Base-by-base conservation (phyloP, 2,888 invertebrate species). In the Camptogramma bilineatum region DNA sequence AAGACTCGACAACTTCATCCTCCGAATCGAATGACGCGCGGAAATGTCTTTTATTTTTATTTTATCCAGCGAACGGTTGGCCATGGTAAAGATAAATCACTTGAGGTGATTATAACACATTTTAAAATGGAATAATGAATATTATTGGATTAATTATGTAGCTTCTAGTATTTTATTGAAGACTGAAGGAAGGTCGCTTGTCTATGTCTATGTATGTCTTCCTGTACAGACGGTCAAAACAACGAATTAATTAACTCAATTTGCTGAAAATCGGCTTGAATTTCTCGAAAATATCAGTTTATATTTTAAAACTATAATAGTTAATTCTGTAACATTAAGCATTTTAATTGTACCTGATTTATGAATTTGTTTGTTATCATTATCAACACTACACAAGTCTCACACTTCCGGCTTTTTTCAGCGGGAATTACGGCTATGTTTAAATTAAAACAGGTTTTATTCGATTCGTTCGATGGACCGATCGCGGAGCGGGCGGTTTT, bases 11-110 rank as follows among this genome's bases (percentile, higher is more conserved):
- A 16, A 17, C 44, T 16, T 17, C 44, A 44, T 7, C 16, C 34
- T 7, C 16, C 34, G 3, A 39, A 17, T 42, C 44, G 8, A 44
- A 13, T 44, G 44, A 44, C 44, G 44, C 44, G 17, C 44, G 44
- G 44, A 44, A 44, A 44, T 17, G 44, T 44, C 13, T 17, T 44
- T 44, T 44, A 44, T 17, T 44, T 44, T 44, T 44, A 17, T 44
- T 44, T 44, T 44, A 17, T 17, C 7, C 44, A 17, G 44, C 44
- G 1, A 7, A 44, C 17, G 44, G 44, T 44, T 44, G 44, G 44
- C 44, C 1, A 44, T 17, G 5, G 28, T 28, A 16, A 3, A 17
- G 7, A 16, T 16, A 16, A 16, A 42, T 16, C 3, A 1, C 3
- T 42, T 1, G 2, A 42, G 16, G 17, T 7, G 17, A 44, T 44